These are phyloP conservation scores for Laterallus jamaicensis DNA, from an alignment of 2,113 vertebrate genomes.

Conservation along the genomic window DNA sequence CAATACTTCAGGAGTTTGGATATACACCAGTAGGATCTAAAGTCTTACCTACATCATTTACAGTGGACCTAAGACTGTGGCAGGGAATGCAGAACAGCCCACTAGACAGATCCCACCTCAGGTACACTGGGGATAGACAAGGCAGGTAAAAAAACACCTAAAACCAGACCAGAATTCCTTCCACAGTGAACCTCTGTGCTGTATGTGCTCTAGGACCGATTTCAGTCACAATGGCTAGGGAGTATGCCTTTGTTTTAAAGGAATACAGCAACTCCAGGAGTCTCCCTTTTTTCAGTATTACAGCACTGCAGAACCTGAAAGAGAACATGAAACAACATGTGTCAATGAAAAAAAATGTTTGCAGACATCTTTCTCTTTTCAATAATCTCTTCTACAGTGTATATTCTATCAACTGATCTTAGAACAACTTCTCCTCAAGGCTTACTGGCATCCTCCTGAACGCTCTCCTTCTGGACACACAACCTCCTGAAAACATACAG, in stretches of 20 bases:
- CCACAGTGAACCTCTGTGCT: background rate
- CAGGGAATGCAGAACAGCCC: background rate
- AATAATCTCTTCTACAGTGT: background rate
- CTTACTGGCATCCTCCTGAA: background rate
- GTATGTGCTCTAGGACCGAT: no score
- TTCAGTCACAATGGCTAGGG: background rate
- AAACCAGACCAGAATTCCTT: background rate
- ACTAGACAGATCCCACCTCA: background rate
- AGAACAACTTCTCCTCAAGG: background rate
- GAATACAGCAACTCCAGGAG: background rate
- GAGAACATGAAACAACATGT: background rate
- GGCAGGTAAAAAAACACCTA: rapidly evolving
- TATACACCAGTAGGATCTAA: background rate
- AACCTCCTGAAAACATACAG: background rate
- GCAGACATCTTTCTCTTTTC: background rate
- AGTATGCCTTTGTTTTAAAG: background rate
- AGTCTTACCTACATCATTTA: background rate
- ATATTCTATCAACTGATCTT: background rate
- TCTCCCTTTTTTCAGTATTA: background rate
- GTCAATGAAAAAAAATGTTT: background rate
- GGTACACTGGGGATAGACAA: background rate
- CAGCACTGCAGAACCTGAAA: background rate
- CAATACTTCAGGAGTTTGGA: background rate
- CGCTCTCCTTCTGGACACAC: background rate
- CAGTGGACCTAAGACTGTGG: background rate